Evolutionary conservation across 2,888 invertebrate genomes (phyloP), one percentile per base, ranked within the genome.

Genomic region (Tuta absoluta): DNA sequence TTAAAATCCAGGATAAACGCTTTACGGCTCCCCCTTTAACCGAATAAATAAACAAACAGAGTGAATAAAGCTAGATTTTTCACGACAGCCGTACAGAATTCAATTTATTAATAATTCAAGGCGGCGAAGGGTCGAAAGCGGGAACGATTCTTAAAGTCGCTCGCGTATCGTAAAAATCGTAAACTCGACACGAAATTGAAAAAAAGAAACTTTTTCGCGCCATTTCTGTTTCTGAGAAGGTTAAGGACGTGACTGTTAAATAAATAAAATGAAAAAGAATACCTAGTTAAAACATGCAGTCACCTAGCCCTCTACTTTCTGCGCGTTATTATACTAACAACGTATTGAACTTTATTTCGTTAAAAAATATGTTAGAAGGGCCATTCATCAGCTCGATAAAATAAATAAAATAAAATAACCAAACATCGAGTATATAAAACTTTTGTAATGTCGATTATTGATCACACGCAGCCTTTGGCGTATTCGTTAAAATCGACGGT

Each of bases 51-150:
- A 68, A 68, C 66, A 59, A 64, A 66, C 66, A 67, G 58, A 64
- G 66, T 66, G 68, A 71, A 71, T 74, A 72, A 70, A 72, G 45
- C 53, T 64, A 66, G 57, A 56, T 48, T 70, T 66, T 69, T 66
- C 66, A 68, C 67, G 67, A 63, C 37, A 41, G 33, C 53, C 61
- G 71, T 71, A 70, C 72, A 71, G 68, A 71, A 74, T 73, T 74
- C 76, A 75, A 79, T 83, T 88, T 83, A 87, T 88, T 83, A 87
- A 88, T 87, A 85, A 87, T 87, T 86, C 85, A 87, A 73, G 72
- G 73, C 75, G 75, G 78, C 74, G 71, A 76, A 71, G 71, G 74
- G 75, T 79, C 82, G 78, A 78, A 79, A 80, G 79, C 79, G 84
- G 84, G 84, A 78, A 81, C 84, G 81, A 84, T 86, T 86, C 84